Evolutionary conservation across 2,113 vertebrate species (phyloP).

Genomic region (Lucifuga dentata): DNA sequence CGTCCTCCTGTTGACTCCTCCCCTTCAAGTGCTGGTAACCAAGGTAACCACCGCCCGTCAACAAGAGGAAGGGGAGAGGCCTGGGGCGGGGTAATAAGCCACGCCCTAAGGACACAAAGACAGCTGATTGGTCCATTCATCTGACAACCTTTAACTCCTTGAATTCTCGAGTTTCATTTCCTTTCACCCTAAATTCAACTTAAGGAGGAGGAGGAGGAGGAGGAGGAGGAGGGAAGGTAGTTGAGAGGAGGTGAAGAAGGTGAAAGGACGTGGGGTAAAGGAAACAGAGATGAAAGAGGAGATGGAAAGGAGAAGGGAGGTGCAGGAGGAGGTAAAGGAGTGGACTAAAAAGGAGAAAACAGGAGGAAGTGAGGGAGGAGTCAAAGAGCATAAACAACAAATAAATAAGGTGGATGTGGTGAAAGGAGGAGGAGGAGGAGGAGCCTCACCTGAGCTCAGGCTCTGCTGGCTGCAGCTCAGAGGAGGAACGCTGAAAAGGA

Average conservation of each 20-base stretch:
- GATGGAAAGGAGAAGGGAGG: neutral
- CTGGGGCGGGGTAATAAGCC: conserved; percentile 34
- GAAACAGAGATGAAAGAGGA: too few relatives aligned
- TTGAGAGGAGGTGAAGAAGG: too few relatives aligned
- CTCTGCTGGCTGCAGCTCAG: conserved; percentile 20
- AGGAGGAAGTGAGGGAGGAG: too few relatives aligned
- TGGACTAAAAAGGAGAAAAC: too few relatives aligned
- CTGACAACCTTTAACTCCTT: too few relatives aligned
- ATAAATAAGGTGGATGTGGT: too few relatives aligned
- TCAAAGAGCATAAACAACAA: too few relatives aligned
- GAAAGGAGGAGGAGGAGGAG: neutral
- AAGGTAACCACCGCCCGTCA: conserved; percentile 67
- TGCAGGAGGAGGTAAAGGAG: neutral
- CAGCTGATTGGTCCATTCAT: conserved; percentile 14
- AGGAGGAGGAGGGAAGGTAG: neutral
- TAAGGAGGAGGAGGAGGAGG: neutral
- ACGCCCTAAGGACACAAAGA: conserved; percentile 34
- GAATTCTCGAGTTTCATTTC: too few relatives aligned
- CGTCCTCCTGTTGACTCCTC: conserved; percentile 26
- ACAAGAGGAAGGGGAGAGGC: conserved; percentile 58
- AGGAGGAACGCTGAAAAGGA: conserved; percentile 23
- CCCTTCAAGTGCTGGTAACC: conserved; percentile 69
- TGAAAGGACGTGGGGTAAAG: too few relatives aligned
- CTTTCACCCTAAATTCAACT: too few relatives aligned
- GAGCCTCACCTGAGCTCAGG: conserved; percentile 49